Evolutionary conservation across 1,140 invertebrate species (phyloP), one percentile per base, ranked within the genome.

Genomic region (Melanaphis sacchari): DNA sequence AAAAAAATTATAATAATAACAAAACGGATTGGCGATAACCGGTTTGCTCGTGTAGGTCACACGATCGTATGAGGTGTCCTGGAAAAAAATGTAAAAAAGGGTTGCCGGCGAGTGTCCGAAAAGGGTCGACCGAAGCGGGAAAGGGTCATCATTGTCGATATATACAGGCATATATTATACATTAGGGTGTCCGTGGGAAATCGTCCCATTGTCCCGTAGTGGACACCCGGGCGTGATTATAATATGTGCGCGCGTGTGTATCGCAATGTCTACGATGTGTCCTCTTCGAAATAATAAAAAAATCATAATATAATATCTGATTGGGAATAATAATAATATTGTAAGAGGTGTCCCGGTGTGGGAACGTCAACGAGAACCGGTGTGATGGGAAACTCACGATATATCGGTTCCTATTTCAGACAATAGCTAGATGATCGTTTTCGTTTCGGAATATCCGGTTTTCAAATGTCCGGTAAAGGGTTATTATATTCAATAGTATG

Each of bases 121-220:
- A 43, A 43, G 84, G 84, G 84, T 41, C 84, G 41, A 18, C 24
- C 31, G 40, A 43, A 26, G 24, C 11, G 84, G 41, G 84, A 43
- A 43, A n/a, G 84, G 84, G 84, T 85, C 84, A 85, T 85, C 84
- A 85, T 85, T 31, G 6, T 31, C 26, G 59, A 66, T 66, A 85
- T 41, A 40, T 26, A 84, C 84, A 31, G 38, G 41, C 11, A 43
- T 26, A 49, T n/a, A n/a, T 66, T n/a, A 4, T 66, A n/a, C 59
- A n/a, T 15, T n/a, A n/a, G 41, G 84, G 84, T 85, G 84, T 85
- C 84, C 84, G 84, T 85, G 84, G 84, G 84, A 85, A 85, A 85
- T 85, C 84, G 84, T 85, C 84, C 84, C 40, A 85, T 85, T 85
- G 84, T 85, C 84, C 84, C 40, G 2, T n/a, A 46, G 84, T 85